Percentiles rank a stretch among this genome's conserved stretches.
Conservation (phyloP, 2,888 invertebrate genomes). For the Pheosia gnoma region DNA sequence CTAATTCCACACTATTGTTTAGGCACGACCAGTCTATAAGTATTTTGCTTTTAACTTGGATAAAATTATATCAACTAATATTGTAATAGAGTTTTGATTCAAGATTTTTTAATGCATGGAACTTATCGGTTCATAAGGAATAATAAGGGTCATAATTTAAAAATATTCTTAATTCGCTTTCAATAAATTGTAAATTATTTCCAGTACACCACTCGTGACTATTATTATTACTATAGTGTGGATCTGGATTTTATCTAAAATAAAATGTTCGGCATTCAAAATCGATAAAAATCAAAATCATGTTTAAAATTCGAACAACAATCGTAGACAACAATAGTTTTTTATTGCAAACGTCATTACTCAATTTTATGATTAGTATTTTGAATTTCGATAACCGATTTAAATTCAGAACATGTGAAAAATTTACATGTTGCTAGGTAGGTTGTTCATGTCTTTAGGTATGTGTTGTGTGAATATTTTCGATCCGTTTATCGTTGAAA, state of each 20-base stretch:
- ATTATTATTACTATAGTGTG: slow-evolving; percentile 16
- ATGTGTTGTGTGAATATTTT: no score
- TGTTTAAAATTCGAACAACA: slow-evolving; percentile 31
- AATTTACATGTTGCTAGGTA: slow-evolving; percentile 29
- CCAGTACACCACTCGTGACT: slow-evolving; percentile 19
- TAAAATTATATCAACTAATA: not conserved
- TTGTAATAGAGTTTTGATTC: no score
- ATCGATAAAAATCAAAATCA: slow-evolving; percentile 14
- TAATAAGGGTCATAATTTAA: no score
- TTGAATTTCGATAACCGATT: slow-evolving; percentile 26
- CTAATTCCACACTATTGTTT: slow-evolving; percentile 60
- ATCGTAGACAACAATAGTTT: slow-evolving; percentile 36
- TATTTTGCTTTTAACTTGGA: slow-evolving; percentile 1
- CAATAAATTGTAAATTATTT: slow-evolving; percentile 41
- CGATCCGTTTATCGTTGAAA: no score
- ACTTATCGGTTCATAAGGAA: no score
- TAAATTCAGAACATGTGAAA: slow-evolving; percentile 40
- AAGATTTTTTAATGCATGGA: no score
- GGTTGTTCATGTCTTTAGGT: no score
- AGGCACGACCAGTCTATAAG: slow-evolving; percentile 35
- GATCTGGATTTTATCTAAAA: slow-evolving; percentile 2
- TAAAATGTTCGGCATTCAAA: not conserved
- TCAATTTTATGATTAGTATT: slow-evolving; percentile 26
- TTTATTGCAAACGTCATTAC: slow-evolving; percentile 15
- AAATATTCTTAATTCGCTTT: no score